These are phyloP conservation scores for Malthinus flaveolus DNA, from an alignment of 2,888 invertebrate genomes.

Conservation along the genomic window DNA sequence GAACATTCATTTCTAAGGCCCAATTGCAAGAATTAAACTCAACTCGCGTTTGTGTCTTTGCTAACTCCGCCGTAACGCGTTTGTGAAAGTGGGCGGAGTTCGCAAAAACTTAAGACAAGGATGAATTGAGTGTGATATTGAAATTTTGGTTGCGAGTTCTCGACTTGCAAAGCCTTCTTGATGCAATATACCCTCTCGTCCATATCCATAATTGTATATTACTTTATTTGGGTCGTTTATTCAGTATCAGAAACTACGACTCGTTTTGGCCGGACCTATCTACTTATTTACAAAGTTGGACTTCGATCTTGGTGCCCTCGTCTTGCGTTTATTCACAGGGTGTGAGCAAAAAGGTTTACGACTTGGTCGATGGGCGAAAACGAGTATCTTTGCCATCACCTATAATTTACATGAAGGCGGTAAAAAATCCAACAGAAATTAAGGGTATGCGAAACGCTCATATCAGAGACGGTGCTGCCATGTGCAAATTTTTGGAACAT, in stretches of 20 bases:
- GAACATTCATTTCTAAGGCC: no score
- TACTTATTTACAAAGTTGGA: conserved; percentile 66
- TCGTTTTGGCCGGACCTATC: conserved; percentile 72
- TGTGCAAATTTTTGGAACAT: conserved; percentile 83
- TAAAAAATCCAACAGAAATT: conserved; percentile 81
- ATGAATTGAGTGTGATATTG: no score
- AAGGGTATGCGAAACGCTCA: conserved; percentile 84
- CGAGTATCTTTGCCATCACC: conserved; percentile 72
- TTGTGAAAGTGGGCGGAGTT: no score
- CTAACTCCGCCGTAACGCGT: no score
- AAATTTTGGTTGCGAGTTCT: no score
- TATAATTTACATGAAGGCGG: conserved; percentile 81
- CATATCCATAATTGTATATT: no score
- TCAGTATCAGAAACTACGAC: conserved; percentile 70
- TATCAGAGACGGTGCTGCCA: conserved; percentile 84
- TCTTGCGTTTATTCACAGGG: conserved; percentile 72
- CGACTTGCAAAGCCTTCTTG: no score
- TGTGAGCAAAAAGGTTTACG: conserved; percentile 71
- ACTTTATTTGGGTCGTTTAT: conserved; percentile 14
- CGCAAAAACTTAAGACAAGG: no score
- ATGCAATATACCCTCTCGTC: no score
- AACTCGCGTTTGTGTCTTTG: no score
- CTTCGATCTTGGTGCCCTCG: conserved; percentile 69
- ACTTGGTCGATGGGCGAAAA: conserved; percentile 63
- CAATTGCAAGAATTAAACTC: no score